Base-by-base conservation (phyloP, 1,140 invertebrate genomes). In the Argopecten irradians region DNA sequence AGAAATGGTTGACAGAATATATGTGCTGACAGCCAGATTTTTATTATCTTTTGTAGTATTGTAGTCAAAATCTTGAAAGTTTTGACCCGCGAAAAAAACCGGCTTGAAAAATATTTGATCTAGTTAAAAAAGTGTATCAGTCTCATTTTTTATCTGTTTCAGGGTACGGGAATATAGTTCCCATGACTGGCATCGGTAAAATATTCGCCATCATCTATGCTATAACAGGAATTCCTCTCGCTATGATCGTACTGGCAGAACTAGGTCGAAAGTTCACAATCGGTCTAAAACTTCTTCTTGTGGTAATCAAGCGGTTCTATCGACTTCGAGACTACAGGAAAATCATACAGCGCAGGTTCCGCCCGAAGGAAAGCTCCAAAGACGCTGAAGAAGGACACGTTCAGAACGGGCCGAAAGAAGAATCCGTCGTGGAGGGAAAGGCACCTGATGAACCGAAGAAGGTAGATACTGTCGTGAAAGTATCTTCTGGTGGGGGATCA, bases 81-180 rank as follows among this genome's bases (percentile, higher is more conserved):
- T n/a, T n/a, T n/a, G n/a, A n/a, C n/a, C n/a, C n/a, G n/a, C n/a
- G n/a, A n/a, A n/a, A n/a, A n/a, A n/a, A n/a, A n/a, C n/a, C n/a
- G n/a, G n/a, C n/a, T n/a, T n/a, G n/a, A n/a, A n/a, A n/a, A n/a
- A n/a, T n/a, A n/a, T n/a, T n/a, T n/a, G n/a, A n/a, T n/a, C n/a
- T n/a, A n/a, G n/a, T n/a, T n/a, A n/a, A n/a, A n/a, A n/a, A n/a
- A n/a, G n/a, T n/a, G n/a, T n/a, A n/a, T n/a, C n/a, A n/a, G n/a
- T n/a, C n/a, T 8, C 86, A 22, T 85, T 46, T 89, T 90, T 34
- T 92, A 89, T 93, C 88, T 92, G n/a, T 96, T 97, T 43, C 95
- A 99, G 98, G 98, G 93, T 99, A 99, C 96, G 98, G 98, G 84
- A 98, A 99, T 95, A 98, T 99, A 90, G 97, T 97, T 41, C 98